Percentiles rank a stretch among this genome's conserved stretches.
Conservation (phyloP, 2,888 invertebrate genomes). For the Argyresthia albistria region DNA sequence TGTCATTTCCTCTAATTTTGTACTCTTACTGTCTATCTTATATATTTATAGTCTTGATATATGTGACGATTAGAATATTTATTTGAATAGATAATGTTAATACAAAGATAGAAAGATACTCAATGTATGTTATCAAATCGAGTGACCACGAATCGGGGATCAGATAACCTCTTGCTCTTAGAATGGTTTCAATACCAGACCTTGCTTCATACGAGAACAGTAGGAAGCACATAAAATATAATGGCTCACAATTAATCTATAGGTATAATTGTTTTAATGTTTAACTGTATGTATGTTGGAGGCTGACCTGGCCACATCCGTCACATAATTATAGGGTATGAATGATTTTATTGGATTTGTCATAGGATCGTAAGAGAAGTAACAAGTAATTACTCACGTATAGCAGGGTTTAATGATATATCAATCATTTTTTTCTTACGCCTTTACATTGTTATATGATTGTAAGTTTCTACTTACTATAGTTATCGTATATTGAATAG, state of each 20-base stretch:
- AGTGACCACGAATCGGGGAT: not conserved
- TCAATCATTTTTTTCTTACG: not conserved
- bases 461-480: no score
- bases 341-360: not conserved
- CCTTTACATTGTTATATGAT: not conserved
- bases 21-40: no score
- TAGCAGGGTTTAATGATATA: not conserved
- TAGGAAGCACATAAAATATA: slow-evolving; percentile 4
- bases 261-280: not conserved
- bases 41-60: no score
- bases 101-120: no score
- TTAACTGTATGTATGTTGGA: not conserved
- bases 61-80: no score
- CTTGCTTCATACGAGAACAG: not conserved
- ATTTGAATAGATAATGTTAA: no score
- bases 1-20: no score
- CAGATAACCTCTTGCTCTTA: not conserved
- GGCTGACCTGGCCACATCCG: not conserved
- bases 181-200: slow-evolving; percentile 1
- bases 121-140: not conserved
- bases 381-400: not conserved
- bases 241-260: not conserved
- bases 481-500: no score
- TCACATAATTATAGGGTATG: not conserved
- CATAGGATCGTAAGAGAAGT: not conserved